Conservation (phyloP, 2,888 invertebrate species). For the Ormyrus rosae region DNA sequence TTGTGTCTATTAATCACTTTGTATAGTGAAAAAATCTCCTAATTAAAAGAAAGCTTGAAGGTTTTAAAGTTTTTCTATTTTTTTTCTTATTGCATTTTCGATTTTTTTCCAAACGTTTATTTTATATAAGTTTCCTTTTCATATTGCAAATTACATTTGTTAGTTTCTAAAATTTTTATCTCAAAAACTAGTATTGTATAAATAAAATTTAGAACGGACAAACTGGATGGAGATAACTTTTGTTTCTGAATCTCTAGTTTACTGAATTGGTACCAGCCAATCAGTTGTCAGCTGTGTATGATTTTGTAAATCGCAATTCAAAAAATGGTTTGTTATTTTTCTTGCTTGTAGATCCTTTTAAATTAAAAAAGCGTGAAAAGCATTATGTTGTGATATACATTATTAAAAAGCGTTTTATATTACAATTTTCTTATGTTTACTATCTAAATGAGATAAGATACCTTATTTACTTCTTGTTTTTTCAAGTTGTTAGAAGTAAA, state of each 20-base stretch:
- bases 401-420: conserved; percentile 32
- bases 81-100: too few relatives aligned
- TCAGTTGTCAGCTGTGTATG: conserved; percentile 27
- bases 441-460: conserved; percentile 23
- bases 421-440: conserved; percentile 20
- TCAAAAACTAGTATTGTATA: neutral
- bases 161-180: neutral
- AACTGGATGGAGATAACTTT: conserved; percentile 45
- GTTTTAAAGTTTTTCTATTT: too few relatives aligned
- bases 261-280: conserved; percentile 52
- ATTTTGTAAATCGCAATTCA: conserved; percentile 9
- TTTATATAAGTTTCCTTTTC: too few relatives aligned
- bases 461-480: conserved; percentile 16
- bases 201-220: conserved; percentile 49
- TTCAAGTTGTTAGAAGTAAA: conserved; percentile 3
- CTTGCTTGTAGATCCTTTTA: conserved; percentile 1
- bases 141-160: neutral
- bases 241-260: conserved; percentile 8
- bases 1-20: too few relatives aligned
- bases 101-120: too few relatives aligned
- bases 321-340: conserved; percentile 12
- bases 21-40: too few relatives aligned
- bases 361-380: conserved; percentile 27
- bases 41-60: too few relatives aligned
- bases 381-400: conserved; percentile 18